Conservation (phyloP, 2,113 vertebrate genomes). For the Oryzias woworae region DNA sequence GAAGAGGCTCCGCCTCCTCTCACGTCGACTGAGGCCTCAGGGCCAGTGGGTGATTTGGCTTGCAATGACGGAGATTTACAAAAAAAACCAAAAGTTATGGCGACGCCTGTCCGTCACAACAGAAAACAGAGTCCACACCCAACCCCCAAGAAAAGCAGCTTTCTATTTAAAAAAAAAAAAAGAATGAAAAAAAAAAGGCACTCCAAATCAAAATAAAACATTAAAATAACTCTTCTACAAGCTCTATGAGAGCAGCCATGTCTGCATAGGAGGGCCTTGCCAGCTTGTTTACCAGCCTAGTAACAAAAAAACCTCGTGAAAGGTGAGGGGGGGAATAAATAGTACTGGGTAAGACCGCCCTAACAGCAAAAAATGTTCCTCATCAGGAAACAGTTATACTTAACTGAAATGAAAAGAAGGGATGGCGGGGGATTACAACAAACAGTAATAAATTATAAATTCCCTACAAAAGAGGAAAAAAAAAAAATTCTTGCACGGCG, state of each 20-base stretch:
- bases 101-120: not conserved
- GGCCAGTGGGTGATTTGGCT: constrained; percentile 49
- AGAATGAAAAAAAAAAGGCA: constrained; percentile 85
- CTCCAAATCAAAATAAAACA: constrained; percentile 88
- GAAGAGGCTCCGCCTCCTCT: constrained; percentile 57
- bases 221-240: constrained; percentile 80
- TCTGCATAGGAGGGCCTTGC: constrained; percentile 84
- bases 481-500: constrained; percentile 63
- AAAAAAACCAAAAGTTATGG: not conserved
- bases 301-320: constrained; percentile 69
- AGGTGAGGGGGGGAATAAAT: constrained; percentile 51
- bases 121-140: constrained; percentile 49
- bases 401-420: constrained; percentile 65
- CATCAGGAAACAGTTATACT: constrained; percentile 69
- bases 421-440: constrained; percentile 42
- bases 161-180: constrained; percentile 66
- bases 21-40: constrained; percentile 43
- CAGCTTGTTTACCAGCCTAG: constrained; percentile 84
- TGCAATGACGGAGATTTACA: constrained; percentile 55
- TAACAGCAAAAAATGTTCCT: constrained; percentile 80
- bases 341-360: constrained; percentile 86
- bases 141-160: constrained; percentile 90
- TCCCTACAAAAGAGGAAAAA: constrained; percentile 76
- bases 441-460: constrained; percentile 82
- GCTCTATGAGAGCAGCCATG: constrained; percentile 92